Conservation (phyloP, 2,113 vertebrate species). For the Loxodonta africana region DNA sequence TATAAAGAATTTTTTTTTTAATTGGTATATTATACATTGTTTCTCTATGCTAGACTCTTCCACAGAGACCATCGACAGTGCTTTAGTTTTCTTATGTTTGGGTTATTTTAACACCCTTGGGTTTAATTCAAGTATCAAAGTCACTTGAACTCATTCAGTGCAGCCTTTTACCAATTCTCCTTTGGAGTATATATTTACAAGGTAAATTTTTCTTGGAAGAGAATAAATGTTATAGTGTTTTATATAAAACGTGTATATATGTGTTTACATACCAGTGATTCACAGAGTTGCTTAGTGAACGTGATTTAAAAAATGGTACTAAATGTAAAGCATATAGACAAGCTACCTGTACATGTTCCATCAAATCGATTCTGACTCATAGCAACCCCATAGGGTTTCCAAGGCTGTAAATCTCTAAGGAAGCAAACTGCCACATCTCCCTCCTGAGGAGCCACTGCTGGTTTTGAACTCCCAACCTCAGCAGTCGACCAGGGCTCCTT, state of each 20-base stretch:
- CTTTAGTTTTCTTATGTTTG: background rate
- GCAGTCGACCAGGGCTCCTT: no score
- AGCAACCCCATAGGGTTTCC: no score
- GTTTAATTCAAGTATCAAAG: background rate
- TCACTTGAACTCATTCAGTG: background rate
- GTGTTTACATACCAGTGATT: background rate
- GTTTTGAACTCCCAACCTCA: no score
- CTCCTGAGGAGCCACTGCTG: no score
- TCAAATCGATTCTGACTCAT: no score
- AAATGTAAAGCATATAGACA: background rate
- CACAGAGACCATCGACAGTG: background rate
- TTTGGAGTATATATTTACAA: background rate
- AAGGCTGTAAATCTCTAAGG: no score
- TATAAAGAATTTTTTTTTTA: background rate
- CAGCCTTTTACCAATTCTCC: background rate
- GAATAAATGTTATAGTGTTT: constrained; percentile 23
- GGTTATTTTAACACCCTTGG: background rate
- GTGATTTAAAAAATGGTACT: background rate
- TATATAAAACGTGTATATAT: background rate
- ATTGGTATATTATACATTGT: background rate
- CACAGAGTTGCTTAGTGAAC: background rate
- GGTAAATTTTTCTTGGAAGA: background rate
- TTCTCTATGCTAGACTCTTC: background rate
- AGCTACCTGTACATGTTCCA: no score
- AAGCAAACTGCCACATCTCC: no score